Base-by-base conservation (phyloP, 2,797 vertebrate species). In the Hippopotamyrus pictus region DNA sequence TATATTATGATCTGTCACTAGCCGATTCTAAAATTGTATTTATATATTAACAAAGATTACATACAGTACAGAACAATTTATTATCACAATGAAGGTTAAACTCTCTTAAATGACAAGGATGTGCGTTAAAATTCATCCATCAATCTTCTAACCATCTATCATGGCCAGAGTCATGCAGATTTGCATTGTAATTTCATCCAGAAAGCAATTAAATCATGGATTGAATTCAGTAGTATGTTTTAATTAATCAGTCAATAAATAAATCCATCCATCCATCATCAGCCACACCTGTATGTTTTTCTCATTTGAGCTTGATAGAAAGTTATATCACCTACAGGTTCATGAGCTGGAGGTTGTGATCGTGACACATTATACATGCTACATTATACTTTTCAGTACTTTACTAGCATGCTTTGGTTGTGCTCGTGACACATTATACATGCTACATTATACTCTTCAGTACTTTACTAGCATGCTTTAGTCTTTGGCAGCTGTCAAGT, bases 21-120 rank as follows among this genome's bases (percentile, higher is more conserved):
- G 44, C 73, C 46, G 54, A 89, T 87, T 89, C 89, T 53, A 89
- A 46, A 50, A 88, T 57, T 57, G n/a, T 57, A 62, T 25, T 62
- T 62, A n/a, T 62, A 62, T 62, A 62, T 25, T 25, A 62, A 25
- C n/a, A 25, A 62, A 59, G 57, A 59, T 59, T 59, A 2, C 22
- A 59, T 59, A 59, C 57, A 22, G n/a, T 22, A 25, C n/a, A 62
- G 57, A 14, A 53, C 48, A 19, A 73, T 85, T 54, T 50, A 41
- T 44, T 62, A 50, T 53, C 41, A 29, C 73, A 89, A 5, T 19
- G 59, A 83, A 59, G 84, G 89, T 33, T 57, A 46, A 53, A 46
- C 44, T 33, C 46, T 86, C 59, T 59, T 46, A 22, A 79, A 76
- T 62, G 29, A 79, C 41, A 85, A 25, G 86, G 53, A 22, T 8